Conservation (phyloP, 2,113 vertebrate genomes). For the Anguilla japonica region DNA sequence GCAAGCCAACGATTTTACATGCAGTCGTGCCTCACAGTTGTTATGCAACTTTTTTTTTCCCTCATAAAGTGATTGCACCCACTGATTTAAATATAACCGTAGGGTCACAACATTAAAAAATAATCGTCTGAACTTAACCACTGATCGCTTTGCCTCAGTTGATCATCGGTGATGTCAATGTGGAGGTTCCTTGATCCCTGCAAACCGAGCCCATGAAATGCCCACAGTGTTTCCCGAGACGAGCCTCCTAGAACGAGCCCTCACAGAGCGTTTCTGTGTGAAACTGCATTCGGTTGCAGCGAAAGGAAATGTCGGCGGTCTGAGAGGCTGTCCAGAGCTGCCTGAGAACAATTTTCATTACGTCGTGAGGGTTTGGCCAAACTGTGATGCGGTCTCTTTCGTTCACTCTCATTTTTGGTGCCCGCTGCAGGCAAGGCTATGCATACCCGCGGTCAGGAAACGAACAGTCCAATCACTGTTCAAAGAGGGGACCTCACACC, state of each 20-base stretch:
- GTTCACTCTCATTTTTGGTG: conserved; percentile 18
- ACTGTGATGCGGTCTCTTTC: conserved; percentile 63
- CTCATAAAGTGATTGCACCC: neutral
- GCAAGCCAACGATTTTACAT: no score
- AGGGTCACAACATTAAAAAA: no score
- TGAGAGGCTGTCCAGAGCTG: neutral
- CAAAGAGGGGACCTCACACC: neutral
- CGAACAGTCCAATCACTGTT: neutral
- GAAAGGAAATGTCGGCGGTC: neutral
- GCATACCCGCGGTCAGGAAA: conserved; percentile 12
- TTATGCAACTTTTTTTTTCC: neutral
- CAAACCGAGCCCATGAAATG: neutral
- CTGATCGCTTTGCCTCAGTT: no score
- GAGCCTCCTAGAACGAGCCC: neutral
- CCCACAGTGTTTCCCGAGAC: no score
- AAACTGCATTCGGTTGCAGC: neutral
- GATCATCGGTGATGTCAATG: no score
- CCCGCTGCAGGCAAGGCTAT: conserved; percentile 34
- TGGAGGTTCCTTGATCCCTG: neutral
- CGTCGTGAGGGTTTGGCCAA: conserved; percentile 45
- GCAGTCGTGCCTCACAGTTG: no score
- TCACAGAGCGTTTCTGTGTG: neutral
- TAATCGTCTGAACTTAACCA: no score
- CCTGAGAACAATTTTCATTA: conserved; percentile 50
- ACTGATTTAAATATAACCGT: no score